A percentile compares a stretch with the other conserved stretches of the same genome.
phyloP scores from a whole-genome alignment of 2,888 invertebrate species.

The Priocnemis perturbator region DNA sequence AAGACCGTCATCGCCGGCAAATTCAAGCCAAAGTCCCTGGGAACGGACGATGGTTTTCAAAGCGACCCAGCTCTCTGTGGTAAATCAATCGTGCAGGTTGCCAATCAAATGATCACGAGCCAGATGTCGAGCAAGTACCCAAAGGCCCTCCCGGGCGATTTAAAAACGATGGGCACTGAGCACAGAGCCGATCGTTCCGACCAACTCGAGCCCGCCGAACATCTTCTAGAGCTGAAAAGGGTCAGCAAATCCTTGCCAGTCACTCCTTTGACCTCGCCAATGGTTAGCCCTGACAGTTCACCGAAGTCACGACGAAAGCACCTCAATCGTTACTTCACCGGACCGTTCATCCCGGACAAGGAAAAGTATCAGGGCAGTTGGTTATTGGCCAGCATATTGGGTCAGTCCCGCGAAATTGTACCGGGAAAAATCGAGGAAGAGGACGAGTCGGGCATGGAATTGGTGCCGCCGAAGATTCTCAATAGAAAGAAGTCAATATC shows the following conservation, averaged over 20 bases:
- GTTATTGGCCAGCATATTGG: constrained; percentile 82
- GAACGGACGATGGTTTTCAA: constrained; percentile 81
- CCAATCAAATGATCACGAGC: constrained; percentile 71
- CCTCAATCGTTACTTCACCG: constrained; percentile 81
- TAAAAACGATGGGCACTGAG: constrained; percentile 22
- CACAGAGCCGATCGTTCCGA: constrained; percentile 12
- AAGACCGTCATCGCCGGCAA: constrained; percentile 43
- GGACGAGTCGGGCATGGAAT: constrained; percentile 60
- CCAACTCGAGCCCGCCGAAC: no score
- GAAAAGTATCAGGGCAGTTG: constrained; percentile 78
- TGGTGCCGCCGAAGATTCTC: constrained; percentile 58
- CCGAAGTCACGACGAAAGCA: constrained; percentile 77
- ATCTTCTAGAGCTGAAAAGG: constrained; percentile 27
- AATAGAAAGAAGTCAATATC: constrained; percentile 74
- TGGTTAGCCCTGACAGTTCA: constrained; percentile 78
- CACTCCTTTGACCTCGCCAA: constrained; percentile 82
- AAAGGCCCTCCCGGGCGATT: constrained; percentile 49
- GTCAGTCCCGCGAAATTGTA: constrained; percentile 80
- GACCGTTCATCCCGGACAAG: constrained; percentile 73
- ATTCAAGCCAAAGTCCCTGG: constrained; percentile 76
- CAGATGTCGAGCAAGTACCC: constrained; percentile 45
- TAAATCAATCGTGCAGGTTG: constrained; percentile 79
- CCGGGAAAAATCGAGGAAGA: constrained; percentile 81
- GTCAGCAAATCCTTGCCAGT: constrained; percentile 85
- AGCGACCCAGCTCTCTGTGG: constrained; percentile 83